phyloP scores from a whole-genome alignment of 2,888 invertebrate genomes.

The Eumerus sabulonum region DNA sequence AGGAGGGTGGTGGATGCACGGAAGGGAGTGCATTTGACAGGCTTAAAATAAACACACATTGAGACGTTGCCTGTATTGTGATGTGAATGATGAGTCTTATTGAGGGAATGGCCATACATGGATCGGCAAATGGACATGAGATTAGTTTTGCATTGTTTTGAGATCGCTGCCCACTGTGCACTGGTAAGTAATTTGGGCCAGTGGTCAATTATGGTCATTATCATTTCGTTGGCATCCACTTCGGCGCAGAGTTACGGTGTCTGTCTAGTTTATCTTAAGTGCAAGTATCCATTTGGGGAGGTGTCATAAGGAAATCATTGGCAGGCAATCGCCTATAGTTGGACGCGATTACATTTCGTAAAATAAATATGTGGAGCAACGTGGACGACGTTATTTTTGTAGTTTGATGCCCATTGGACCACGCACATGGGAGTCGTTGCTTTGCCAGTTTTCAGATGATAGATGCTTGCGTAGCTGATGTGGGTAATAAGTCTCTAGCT shows the following conservation, averaged over 20 bases:
- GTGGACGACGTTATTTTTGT: too few species aligned
- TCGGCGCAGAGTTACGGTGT: slow-evolving; percentile 34
- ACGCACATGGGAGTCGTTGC: too few species aligned
- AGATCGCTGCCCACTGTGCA: slow-evolving; percentile 23
- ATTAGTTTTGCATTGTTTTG: slow-evolving; percentile 35
- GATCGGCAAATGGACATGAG: slow-evolving; percentile 35
- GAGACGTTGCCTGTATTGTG: slow-evolving; percentile 39
- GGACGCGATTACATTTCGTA: too few species aligned
- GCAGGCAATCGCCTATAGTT: too few species aligned
- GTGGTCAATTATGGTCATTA: slow-evolving; percentile 65
- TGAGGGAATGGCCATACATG: slow-evolving; percentile 56
- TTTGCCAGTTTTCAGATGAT: too few species aligned
- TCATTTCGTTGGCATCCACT: slow-evolving; percentile 19
- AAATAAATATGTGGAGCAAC: too few species aligned
- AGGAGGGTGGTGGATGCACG: slow-evolving; percentile 30
- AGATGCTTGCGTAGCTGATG: too few species aligned
- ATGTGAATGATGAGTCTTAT: slow-evolving; percentile 41
- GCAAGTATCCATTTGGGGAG: too few species aligned
- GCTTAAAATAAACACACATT: slow-evolving; percentile 63
- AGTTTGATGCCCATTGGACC: too few species aligned
- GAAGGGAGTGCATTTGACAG: slow-evolving; percentile 30
- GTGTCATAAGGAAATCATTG: too few species aligned
- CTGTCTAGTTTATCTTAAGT: too few species aligned
- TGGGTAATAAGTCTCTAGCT: too few species aligned
- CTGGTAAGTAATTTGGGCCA: slow-evolving; percentile 28